A percentile compares a stretch with the other conserved stretches of the same genome.
phyloP scores from a whole-genome alignment of 1,140 invertebrate species.

The Dreissena rostriformis region DNA sequence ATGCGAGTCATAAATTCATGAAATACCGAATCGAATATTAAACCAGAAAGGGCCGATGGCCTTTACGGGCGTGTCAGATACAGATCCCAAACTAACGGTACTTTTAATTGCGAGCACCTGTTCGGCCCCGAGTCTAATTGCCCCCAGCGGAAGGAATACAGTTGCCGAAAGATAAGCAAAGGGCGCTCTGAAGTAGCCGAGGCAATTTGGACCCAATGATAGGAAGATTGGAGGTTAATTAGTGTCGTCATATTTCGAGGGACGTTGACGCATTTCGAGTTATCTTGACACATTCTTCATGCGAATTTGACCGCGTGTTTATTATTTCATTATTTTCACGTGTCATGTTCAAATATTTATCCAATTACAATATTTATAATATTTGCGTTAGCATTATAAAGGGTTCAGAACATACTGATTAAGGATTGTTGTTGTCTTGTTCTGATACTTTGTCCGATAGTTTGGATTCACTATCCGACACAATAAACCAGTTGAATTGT shows the following conservation, averaged over 20 bases:
- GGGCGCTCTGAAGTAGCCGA: background rate
- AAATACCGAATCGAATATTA: background rate
- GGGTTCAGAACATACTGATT: too few species aligned
- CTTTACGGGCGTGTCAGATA: constrained; percentile 46
- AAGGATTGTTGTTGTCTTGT: too few species aligned
- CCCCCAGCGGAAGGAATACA: background rate
- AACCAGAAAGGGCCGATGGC: background rate
- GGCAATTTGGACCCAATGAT: background rate
- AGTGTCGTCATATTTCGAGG: constrained; percentile 8
- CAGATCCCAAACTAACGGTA: constrained; percentile 13
- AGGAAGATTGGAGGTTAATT: background rate
- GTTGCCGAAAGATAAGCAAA: background rate
- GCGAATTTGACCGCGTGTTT: too few species aligned
- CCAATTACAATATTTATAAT: too few species aligned
- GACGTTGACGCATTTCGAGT: background rate
- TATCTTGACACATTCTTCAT: too few species aligned
- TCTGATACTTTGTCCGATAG: too few species aligned
- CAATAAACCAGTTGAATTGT: too few species aligned
- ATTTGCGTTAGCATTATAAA: too few species aligned
- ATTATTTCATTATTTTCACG: too few species aligned
- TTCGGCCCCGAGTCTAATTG: background rate
- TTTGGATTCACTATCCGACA: too few species aligned
- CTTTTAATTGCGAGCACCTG: constrained; percentile 41
- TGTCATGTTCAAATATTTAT: too few species aligned
- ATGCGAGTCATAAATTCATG: background rate